A percentile compares a stretch with the other conserved stretches of the same genome.
phyloP scores from a whole-genome alignment of 2,888 invertebrate species.

The Drosophila hamatofila region DNA sequence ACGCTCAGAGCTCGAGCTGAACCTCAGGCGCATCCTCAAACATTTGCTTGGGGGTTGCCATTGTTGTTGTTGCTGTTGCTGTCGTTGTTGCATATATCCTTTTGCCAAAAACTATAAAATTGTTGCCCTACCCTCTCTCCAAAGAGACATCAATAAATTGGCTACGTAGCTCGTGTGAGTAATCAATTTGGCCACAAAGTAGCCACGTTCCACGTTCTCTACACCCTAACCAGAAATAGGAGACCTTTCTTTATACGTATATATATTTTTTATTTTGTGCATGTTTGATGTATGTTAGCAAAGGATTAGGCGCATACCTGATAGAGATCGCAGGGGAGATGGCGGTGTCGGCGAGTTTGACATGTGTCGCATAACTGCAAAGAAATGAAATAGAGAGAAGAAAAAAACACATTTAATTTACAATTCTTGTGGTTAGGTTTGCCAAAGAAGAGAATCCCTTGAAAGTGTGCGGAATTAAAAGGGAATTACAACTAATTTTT shows the following conservation, averaged over 20 bases:
- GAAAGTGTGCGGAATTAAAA: neutral
- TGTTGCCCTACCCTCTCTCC: constrained; percentile 17
- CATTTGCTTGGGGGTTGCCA: constrained; percentile 45
- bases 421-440: constrained; percentile 1
- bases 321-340: constrained; percentile 83
- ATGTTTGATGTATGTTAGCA: constrained; percentile 69
- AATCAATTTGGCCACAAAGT: constrained; percentile 79
- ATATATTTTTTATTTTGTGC: constrained; percentile 35
- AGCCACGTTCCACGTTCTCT: constrained; percentile 71
- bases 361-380: constrained; percentile 84
- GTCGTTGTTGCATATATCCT: constrained; percentile 20
- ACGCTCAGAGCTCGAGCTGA: constrained; percentile 21
- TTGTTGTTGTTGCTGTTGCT: constrained; percentile 15
- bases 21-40: constrained; percentile 21
- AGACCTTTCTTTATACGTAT: neutral
- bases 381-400: constrained; percentile 33
- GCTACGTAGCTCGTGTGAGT: constrained; percentile 72
- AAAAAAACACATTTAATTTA: constrained; percentile 11
- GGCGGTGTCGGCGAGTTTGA: constrained; percentile 85
- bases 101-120: constrained; percentile 66
- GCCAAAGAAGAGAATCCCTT: neutral
- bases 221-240: neutral
- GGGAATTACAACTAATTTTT: constrained; percentile 1
- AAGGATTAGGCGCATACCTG: constrained; percentile 83
- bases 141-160: constrained; percentile 57